These are phyloP conservation scores for Ameiurus melas DNA, from an alignment of 2,113 vertebrate species.

Conservation along the genomic window DNA sequence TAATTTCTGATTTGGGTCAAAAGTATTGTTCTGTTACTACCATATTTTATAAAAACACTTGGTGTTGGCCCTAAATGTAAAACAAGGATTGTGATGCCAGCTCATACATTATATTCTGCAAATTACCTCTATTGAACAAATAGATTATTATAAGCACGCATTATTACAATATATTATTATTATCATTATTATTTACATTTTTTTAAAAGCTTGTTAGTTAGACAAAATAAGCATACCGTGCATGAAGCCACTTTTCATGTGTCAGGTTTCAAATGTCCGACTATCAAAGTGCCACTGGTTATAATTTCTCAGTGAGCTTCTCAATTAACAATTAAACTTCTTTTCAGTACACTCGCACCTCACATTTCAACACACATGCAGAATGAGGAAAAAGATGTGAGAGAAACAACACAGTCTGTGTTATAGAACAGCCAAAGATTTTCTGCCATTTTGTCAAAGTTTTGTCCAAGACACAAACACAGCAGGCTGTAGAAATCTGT, in stretches of 20 bases:
- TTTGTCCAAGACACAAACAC: neutral
- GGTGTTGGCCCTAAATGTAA: neutral
- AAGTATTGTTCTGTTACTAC: neutral
- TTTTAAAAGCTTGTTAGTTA: neutral
- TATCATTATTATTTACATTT: no score
- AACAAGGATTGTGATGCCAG: neutral
- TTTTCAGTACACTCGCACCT: neutral
- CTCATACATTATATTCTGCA: neutral
- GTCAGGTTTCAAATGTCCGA: neutral
- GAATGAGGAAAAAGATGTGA: neutral
- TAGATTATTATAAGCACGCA: neutral
- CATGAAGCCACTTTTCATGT: neutral
- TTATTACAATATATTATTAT: neutral
- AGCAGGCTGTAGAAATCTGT: neutral
- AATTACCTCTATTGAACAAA: neutral
- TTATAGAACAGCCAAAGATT: neutral
- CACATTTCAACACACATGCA: neutral
- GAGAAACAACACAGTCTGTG: neutral
- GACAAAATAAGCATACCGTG: neutral
- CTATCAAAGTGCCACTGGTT: neutral
- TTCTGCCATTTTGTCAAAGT: neutral
- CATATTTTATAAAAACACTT: neutral
- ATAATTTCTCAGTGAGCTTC: neutral
- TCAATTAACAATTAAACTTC: neutral
- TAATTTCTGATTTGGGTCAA: neutral